A percentile compares a stretch with the other conserved stretches of the same genome.
phyloP scores from a whole-genome alignment of 2,888 invertebrate species.

The Apotomis betuletana region DNA sequence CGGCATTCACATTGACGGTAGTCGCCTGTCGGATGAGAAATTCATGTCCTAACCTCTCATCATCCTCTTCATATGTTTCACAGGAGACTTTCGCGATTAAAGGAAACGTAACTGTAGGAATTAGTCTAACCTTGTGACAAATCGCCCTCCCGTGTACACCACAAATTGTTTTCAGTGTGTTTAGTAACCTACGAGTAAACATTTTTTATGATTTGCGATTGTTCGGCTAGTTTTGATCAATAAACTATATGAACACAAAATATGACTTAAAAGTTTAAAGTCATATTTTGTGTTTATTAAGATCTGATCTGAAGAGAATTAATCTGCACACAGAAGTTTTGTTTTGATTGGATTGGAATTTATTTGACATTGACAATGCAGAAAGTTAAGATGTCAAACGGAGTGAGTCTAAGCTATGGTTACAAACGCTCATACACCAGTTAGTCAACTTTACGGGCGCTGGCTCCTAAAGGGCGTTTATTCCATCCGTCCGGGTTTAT shows the following conservation, averaged over 20 bases:
- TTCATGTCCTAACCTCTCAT: slow-evolving; percentile 74
- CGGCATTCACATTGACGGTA: slow-evolving; percentile 80
- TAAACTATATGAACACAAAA: not conserved
- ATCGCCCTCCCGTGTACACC: slow-evolving; percentile 52
- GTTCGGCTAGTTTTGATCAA: slow-evolving; percentile 8
- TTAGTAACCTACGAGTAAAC: slow-evolving; percentile 63
- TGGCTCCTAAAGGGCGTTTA: too few species aligned
- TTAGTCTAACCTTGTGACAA: slow-evolving; percentile 54
- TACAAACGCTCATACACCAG: slow-evolving; percentile 9
- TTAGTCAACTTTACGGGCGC: too few species aligned
- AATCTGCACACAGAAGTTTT: not conserved
- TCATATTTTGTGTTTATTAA: slow-evolving; percentile 3
- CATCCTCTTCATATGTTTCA: slow-evolving; percentile 59
- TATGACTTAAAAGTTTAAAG: not conserved
- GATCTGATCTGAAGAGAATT: too few species aligned
- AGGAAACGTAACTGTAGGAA: slow-evolving; percentile 62
- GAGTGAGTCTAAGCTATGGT: slow-evolving; percentile 1
- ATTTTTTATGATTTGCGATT: slow-evolving; percentile 50
- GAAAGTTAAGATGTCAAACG: not conserved
- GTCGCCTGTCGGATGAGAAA: slow-evolving; percentile 82
- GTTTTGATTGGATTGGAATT: slow-evolving; percentile 2
- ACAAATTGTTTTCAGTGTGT: slow-evolving; percentile 55
- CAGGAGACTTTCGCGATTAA: slow-evolving; percentile 63
- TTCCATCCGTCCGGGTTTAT: too few species aligned
- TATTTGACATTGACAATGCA: not conserved